These are phyloP conservation scores for Amphilophus citrinellus DNA, from an alignment of 2,113 vertebrate species.

Conservation along the genomic window DNA sequence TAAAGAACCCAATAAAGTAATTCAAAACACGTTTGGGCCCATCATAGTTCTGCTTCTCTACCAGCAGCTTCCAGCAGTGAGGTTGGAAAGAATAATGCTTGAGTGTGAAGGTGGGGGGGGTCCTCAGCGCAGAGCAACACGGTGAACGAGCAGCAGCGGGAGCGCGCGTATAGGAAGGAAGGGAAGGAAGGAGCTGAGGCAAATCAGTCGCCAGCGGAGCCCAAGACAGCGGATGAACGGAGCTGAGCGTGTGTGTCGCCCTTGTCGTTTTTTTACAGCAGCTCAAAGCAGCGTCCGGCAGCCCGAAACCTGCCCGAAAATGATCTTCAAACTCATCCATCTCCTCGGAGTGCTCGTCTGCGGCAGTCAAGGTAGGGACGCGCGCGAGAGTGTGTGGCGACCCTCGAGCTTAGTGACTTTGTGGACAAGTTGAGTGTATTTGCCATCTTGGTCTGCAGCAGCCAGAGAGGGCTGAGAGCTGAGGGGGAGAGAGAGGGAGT, in stretches of 20 bases:
- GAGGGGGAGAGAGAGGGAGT: conserved; percentile 3
- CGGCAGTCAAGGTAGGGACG: conserved; percentile 78
- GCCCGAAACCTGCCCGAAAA: conserved; percentile 62
- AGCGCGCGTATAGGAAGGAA: conserved; percentile 71
- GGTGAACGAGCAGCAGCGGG: conserved; percentile 64
- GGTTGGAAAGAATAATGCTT: conserved; percentile 18
- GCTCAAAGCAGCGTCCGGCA: conserved; percentile 64
- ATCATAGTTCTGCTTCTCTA: not conserved
- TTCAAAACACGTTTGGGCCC: not conserved
- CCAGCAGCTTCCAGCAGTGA: conserved; percentile 23
- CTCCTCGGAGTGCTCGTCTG: conserved; percentile 82
- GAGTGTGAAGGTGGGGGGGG: not conserved
- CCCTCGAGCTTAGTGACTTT: conserved; percentile 57
- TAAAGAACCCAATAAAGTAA: not conserved
- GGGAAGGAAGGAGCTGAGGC: conserved; percentile 59
- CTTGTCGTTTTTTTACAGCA: conserved; percentile 65
- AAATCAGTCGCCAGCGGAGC: conserved; percentile 72
- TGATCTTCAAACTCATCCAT: conserved; percentile 77
- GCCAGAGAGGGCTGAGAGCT: conserved; percentile 15
- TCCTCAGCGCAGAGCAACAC: conserved; percentile 46
- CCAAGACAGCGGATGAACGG: conserved; percentile 72
- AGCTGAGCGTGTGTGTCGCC: conserved; percentile 51
- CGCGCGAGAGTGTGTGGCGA: not conserved
- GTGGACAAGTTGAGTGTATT: conserved; percentile 72
- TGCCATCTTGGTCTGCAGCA: conserved; percentile 49